Evolutionary conservation across 2,888 invertebrate genomes (phyloP).

Genomic region (Xestobium rufovillosum): DNA sequence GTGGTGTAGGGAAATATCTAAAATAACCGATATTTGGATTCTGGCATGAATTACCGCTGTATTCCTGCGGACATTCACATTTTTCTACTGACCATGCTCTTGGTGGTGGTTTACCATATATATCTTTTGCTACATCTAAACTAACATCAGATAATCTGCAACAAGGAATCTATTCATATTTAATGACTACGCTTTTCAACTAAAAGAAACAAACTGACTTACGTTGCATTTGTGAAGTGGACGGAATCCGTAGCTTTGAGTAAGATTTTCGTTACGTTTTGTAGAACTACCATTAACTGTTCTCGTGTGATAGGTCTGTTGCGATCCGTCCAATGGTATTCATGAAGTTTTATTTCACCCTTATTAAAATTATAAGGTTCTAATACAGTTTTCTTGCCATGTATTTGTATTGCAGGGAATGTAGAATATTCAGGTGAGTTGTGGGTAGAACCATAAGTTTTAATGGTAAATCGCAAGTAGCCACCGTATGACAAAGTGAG

Average conservation of each 20-base stretch:
- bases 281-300: slow-evolving; percentile 86
- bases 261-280: slow-evolving; percentile 73
- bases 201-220: slow-evolving; percentile 31
- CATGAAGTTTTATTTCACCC: slow-evolving; percentile 59
- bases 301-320: slow-evolving; percentile 58
- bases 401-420: slow-evolving; percentile 51
- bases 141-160: slow-evolving; percentile 72
- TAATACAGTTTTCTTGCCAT: slow-evolving; percentile 21
- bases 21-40: slow-evolving; percentile 77
- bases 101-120: slow-evolving; percentile 57
- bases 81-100: slow-evolving; percentile 75
- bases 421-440: slow-evolving; percentile 66
- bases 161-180: too few relatives aligned
- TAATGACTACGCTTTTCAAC: too few relatives aligned
- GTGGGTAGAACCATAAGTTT: slow-evolving; percentile 57
- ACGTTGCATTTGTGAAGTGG: slow-evolving; percentile 51
- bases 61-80: slow-evolving; percentile 74
- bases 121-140: slow-evolving; percentile 71
- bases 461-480: slow-evolving; percentile 70
- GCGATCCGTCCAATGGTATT: slow-evolving; percentile 64
- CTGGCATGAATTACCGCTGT: slow-evolving; percentile 86
- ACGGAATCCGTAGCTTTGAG: slow-evolving; percentile 60
- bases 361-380: slow-evolving; percentile 25
- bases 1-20: slow-evolving; percentile 58
- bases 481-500: slow-evolving; percentile 88